Evolutionary conservation across 2,888 invertebrate genomes (phyloP).

Genomic region (Galeruca laticollis): DNA sequence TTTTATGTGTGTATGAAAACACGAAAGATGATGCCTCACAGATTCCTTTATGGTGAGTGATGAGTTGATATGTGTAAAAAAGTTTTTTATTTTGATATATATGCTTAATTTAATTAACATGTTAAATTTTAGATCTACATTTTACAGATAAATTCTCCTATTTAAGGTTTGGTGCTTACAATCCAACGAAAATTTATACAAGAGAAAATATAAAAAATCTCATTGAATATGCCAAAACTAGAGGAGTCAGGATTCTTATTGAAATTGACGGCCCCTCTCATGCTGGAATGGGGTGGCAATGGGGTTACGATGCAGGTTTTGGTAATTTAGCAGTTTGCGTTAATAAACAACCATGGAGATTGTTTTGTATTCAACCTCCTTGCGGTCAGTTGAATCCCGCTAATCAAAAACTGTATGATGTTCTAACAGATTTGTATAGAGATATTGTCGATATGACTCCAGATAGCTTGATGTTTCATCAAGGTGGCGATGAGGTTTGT

Average conservation of each 20-base stretch:
- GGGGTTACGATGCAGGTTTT: slow-evolving; percentile 74
- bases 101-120: no score
- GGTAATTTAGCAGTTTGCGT: slow-evolving; percentile 78
- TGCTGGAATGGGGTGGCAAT: slow-evolving; percentile 88
- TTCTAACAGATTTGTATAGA: slow-evolving; percentile 77
- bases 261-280: slow-evolving; percentile 93
- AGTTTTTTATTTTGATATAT: no score
- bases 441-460: slow-evolving; percentile 75
- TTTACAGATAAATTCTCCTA: slow-evolving; percentile 11
- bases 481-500: slow-evolving; percentile 87
- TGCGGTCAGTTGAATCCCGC: slow-evolving; percentile 88
- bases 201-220: slow-evolving; percentile 75
- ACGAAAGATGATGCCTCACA: no score
- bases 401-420: slow-evolving; percentile 77
- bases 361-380: slow-evolving; percentile 83
- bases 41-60: no score
- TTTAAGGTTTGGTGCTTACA: slow-evolving; percentile 80
- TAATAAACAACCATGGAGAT: slow-evolving; percentile 77
- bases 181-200: slow-evolving; percentile 76
- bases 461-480: slow-evolving; percentile 75
- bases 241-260: slow-evolving; percentile 87
- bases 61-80: no score
- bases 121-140: no score
- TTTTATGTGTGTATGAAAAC: no score
- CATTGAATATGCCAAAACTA: slow-evolving; percentile 79